Evolutionary conservation across 2,797 vertebrate genomes (phyloP), one percentile per base, ranked within the genome.

Genomic region (Serranus cabrilla): DNA sequence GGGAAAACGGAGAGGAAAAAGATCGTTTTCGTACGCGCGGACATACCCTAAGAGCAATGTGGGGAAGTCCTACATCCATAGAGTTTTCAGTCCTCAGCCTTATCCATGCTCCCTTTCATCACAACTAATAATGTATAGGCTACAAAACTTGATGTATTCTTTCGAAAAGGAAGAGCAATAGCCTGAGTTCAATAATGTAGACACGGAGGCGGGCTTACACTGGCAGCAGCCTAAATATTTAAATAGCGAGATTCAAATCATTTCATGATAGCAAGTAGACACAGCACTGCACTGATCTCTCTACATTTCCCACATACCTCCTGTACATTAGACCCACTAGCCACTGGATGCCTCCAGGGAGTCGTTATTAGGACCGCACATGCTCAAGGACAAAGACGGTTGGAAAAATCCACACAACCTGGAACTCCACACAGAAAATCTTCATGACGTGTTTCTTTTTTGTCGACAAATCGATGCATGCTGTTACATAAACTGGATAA

Each of bases 401-500:
- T 43, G 47, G n/a, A 52, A 45, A 52, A 45, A 39, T 3, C 18
- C 42, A n/a, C 21, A 55, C 23, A 43, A 39, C 34, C 23, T 49
- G 43, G 10, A 37, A 13, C 14, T 34, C 11, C 6, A 31, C 27
- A 40, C 20, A 17, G 34, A 66, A 31, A 50, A 42, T n/a, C 23
- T 12, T 61, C 27, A 51, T 25, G 11, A 51, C 43, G 31, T 18
- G 2, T 34, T n/a, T 46, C 12, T 14, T 21, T 46, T 47, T 54
- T 18, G n/a, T 31, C 0, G 45, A 47, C 50, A 37, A 23, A 31
- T 9, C 34, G 16, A 60, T 64, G 21, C 16, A 39, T 31, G 59
- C 59, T 73, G 49, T 66, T 37, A 46, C 25, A 52, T 66, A 65
- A 73, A 63, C 0, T 23, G 49, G 27, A 80, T 20, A 4, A 69